A percentile compares a stretch with the other conserved stretches of the same genome.
These are phyloP conservation scores for Macrophya annulata DNA, from an alignment of 2,888 invertebrate species.

Conservation along the genomic window DNA sequence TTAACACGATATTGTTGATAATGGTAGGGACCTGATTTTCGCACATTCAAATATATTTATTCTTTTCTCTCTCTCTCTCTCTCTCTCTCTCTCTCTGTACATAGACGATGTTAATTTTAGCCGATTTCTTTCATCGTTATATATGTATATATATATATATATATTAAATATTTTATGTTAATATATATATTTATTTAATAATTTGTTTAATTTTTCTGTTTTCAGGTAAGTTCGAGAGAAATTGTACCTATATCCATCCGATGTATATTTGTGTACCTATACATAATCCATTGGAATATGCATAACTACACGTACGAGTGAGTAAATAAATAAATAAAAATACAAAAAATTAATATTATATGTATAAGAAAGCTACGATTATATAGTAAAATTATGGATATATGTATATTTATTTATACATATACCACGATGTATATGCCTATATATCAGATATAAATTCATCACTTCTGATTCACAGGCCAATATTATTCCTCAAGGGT, in stretches of 20 bases:
- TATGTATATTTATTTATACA: background rate
- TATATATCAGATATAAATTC: background rate
- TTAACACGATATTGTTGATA: background rate
- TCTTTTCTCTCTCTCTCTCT: too few relatives aligned
- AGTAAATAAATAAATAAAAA: background rate
- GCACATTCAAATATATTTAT: background rate
- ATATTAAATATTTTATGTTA: too few relatives aligned
- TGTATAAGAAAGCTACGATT: too few relatives aligned
- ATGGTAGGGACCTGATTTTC: constrained; percentile 15
- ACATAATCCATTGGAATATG: background rate
- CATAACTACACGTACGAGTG: background rate
- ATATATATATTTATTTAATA: background rate
- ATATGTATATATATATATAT: too few relatives aligned
- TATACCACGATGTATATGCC: too few relatives aligned
- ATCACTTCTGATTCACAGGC: background rate
- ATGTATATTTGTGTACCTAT: too few relatives aligned
- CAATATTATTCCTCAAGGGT: constrained; percentile 12
- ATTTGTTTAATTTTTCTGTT: background rate
- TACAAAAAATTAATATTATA: background rate
- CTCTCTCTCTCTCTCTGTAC: too few relatives aligned
- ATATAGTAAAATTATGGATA: background rate
- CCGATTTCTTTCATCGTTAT: too few relatives aligned
- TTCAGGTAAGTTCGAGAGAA: constrained; percentile 40
- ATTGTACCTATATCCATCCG: background rate
- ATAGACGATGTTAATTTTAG: too few relatives aligned